A percentile compares a stretch with the other conserved stretches of the same genome.
phyloP scores from a whole-genome alignment of 1,140 invertebrate genomes.

The Nylanderia fulva region DNA sequence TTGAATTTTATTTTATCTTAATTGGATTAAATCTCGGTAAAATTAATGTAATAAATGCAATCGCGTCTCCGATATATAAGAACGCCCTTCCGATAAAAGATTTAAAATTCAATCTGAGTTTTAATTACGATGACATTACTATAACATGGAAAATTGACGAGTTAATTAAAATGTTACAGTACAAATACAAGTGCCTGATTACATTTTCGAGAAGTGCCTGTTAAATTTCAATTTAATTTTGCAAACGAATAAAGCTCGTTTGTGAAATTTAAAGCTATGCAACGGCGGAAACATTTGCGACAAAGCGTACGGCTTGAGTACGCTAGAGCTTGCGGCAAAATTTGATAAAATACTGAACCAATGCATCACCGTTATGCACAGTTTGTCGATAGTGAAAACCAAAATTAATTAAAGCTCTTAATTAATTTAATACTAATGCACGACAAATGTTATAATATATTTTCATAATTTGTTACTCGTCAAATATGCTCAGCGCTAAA shows the following conservation, averaged over 20 bases:
- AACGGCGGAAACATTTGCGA: neutral
- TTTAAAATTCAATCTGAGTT: conserved; percentile 44
- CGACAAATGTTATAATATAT: neutral
- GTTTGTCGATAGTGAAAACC: neutral
- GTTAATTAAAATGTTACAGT: conserved; percentile 40
- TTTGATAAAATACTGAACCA: conserved; percentile 27
- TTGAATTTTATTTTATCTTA: conserved; percentile 15
- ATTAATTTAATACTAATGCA: conserved; percentile 44
- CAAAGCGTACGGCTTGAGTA: neutral
- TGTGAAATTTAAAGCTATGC: conserved; percentile 29
- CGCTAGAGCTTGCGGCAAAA: neutral
- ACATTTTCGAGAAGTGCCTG: conserved; percentile 20
- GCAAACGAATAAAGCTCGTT: conserved; percentile 20
- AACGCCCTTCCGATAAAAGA: neutral
- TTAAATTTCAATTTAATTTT: conserved; percentile 55
- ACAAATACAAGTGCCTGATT: conserved; percentile 26
- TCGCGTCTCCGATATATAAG: neutral
- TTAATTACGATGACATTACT: conserved; percentile 34
- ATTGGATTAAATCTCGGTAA: neutral
- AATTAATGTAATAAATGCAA: conserved; percentile 33
- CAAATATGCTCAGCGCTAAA: conserved; percentile 16
- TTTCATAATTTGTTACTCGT: conserved; percentile 43
- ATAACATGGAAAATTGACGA: conserved; percentile 14
- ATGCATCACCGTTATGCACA: neutral
- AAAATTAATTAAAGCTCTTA: conserved; percentile 51